A percentile compares a stretch with the other conserved stretches of the same genome.
Conservation (phyloP, 2,888 invertebrate species). For the Lasioglossum oenotherae region DNA sequence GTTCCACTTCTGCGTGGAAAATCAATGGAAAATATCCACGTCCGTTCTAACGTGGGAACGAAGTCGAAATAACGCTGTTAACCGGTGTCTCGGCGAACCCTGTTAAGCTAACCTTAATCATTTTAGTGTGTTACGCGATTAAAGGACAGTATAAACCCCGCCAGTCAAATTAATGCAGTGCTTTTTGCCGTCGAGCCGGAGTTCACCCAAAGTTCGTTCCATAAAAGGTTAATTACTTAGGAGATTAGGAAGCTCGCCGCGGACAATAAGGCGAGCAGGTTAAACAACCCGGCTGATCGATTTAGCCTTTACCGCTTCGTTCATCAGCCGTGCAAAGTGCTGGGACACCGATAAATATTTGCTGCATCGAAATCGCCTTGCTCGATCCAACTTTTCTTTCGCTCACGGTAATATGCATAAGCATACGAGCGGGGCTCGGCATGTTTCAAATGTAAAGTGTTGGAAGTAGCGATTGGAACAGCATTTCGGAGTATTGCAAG, state of each 20-base stretch:
- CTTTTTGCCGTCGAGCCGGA: constrained; percentile 23
- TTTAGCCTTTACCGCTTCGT: constrained; percentile 29
- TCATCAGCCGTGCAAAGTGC: constrained; percentile 6
- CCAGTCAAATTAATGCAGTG: constrained; percentile 31
- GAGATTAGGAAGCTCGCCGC: constrained; percentile 38
- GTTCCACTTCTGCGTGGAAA: not conserved
- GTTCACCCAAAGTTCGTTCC: constrained; percentile 35
- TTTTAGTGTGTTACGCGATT: not conserved
- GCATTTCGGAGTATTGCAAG: no score
- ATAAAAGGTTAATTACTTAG: constrained; percentile 52
- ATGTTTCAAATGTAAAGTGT: no score
- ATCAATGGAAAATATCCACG: not conserved
- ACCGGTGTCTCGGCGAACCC: not conserved
- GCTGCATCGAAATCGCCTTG: not conserved
- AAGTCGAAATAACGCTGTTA: not conserved
- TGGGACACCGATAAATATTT: constrained; percentile 46
- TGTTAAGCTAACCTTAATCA: not conserved
- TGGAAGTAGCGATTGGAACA: no score
- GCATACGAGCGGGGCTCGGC: not conserved
- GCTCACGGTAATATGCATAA: not conserved
- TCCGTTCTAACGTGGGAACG: not conserved
- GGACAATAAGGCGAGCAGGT: constrained; percentile 34
- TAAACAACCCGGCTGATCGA: constrained; percentile 43
- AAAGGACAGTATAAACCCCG: not conserved
- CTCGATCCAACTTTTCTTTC: not conserved